phyloP scores from a whole-genome alignment of 2,797 vertebrate genomes.

The Gambusia yucatana region DNA sequence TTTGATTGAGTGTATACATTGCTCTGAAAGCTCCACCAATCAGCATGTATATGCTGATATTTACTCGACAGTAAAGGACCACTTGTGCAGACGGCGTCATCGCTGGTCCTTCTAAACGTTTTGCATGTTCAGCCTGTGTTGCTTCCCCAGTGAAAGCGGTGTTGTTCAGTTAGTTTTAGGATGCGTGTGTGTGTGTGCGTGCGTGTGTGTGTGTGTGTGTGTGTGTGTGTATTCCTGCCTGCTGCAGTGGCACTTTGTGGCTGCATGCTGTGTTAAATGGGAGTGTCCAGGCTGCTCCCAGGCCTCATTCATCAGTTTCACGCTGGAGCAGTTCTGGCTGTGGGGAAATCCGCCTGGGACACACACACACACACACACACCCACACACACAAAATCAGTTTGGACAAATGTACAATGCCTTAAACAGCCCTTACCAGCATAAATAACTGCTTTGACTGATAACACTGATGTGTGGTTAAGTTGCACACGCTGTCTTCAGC shows the following conservation, averaged over 20 bases:
- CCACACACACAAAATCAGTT: constrained; percentile 9
- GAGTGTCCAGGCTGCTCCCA: constrained; percentile 66
- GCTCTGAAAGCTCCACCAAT: neutral
- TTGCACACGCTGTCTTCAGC: neutral
- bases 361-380: constrained; percentile 25
- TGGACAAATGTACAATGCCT: constrained; percentile 24
- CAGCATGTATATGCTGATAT: neutral
- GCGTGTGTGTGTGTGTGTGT: constrained; percentile 26
- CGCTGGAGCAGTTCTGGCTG: constrained; percentile 56
- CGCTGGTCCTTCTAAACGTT: constrained; percentile 12
- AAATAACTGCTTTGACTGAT: constrained; percentile 19
- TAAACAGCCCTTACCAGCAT: neutral
- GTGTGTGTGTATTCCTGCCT: constrained; percentile 53
- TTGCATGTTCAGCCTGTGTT: constrained; percentile 17
- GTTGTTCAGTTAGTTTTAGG: constrained; percentile 21
- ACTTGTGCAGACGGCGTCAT: neutral
- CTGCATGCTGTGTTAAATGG: constrained; percentile 74
- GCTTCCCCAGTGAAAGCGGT: neutral
- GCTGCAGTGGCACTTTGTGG: constrained; percentile 57
- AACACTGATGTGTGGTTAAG: neutral
- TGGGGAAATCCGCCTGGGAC: constrained; percentile 47
- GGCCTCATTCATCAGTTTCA: constrained; percentile 76
- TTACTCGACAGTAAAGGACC: constrained; percentile 6
- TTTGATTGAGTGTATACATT: neutral
- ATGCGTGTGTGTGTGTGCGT: constrained; percentile 11